A percentile compares a stretch with the other conserved stretches of the same genome.
These are phyloP conservation scores for Muscina levida DNA, from an alignment of 2,888 invertebrate genomes.

Conservation along the genomic window DNA sequence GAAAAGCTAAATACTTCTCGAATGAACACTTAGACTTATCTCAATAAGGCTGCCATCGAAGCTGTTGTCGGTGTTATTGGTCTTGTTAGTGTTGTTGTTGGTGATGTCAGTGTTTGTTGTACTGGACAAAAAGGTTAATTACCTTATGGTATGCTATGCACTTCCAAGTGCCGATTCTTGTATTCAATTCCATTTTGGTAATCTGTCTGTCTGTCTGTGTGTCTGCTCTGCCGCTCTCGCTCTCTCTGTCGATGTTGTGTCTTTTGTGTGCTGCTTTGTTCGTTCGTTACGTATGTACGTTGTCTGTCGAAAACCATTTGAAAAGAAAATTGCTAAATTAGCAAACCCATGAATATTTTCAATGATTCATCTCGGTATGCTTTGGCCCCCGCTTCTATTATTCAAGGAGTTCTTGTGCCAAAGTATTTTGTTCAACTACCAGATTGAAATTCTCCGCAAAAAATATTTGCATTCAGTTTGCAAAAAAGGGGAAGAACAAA, in stretches of 20 bases:
- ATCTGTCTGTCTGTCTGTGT: not conserved
- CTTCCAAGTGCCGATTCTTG: conserved; percentile 13
- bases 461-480: conserved; percentile 51
- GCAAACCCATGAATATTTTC: conserved; percentile 52
- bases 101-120: conserved; percentile 27
- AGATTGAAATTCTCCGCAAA: conserved; percentile 16
- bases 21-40: not conserved
- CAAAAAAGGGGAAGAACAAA: conserved; percentile 15
- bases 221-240: not conserved
- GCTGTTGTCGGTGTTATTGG: not conserved
- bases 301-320: conserved; percentile 51
- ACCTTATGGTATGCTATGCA: conserved; percentile 30
- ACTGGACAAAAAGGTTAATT: conserved; percentile 36
- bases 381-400: not conserved
- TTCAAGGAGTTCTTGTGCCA: conserved; percentile 14
- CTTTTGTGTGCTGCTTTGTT: conserved; percentile 7
- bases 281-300: not conserved
- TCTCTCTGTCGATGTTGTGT: conserved; percentile 3
- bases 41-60: not conserved
- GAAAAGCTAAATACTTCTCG: conserved; percentile 12
- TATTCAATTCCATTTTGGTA: conserved; percentile 34
- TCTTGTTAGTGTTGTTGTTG: conserved; percentile 9
- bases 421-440: conserved; percentile 29
- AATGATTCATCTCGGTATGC: not conserved
- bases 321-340: conserved; percentile 60